Evolutionary conservation across 1,140 invertebrate species (phyloP).

Genomic region (Drosophila ananassae): DNA sequence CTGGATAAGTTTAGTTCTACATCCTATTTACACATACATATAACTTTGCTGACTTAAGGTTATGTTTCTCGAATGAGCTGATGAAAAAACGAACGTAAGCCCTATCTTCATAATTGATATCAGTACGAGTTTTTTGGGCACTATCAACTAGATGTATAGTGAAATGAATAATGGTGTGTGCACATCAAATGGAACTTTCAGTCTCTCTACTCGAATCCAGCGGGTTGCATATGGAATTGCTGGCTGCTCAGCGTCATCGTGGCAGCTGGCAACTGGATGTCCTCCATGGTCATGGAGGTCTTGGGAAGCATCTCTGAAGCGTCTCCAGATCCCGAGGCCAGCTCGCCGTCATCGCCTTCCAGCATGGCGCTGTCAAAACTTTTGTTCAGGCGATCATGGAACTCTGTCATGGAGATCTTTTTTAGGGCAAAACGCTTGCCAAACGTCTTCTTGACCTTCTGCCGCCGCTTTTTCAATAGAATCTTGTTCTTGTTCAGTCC

Average conservation of each 20-base stretch:
- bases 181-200: conserved; percentile 20
- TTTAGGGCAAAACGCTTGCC: conserved; percentile 65
- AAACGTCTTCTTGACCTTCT: conserved; percentile 79
- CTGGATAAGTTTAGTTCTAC: conserved; percentile 33
- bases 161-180: conserved; percentile 7
- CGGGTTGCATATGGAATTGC: conserved; percentile 22
- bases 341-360: conserved; percentile 53
- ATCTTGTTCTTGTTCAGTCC: conserved; percentile 75
- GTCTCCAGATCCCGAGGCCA: neutral
- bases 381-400: conserved; percentile 73
- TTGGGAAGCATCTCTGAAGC: conserved; percentile 4
- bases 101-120: conserved; percentile 44
- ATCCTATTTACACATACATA: conserved; percentile 35
- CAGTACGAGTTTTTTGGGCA: conserved; percentile 41
- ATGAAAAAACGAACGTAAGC: conserved; percentile 14
- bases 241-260: neutral
- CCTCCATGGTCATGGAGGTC: conserved; percentile 54
- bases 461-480: conserved; percentile 67
- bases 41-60: neutral
- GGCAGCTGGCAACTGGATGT: conserved; percentile 56
- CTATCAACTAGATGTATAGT: conserved; percentile 26
- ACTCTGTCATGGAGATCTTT: conserved; percentile 75
- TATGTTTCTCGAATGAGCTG: neutral
- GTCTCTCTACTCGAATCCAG: conserved; percentile 49
- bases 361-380: conserved; percentile 73